Base-by-base conservation (phyloP, 2,888 invertebrate genomes). In the Lithophane semibrunnea region DNA sequence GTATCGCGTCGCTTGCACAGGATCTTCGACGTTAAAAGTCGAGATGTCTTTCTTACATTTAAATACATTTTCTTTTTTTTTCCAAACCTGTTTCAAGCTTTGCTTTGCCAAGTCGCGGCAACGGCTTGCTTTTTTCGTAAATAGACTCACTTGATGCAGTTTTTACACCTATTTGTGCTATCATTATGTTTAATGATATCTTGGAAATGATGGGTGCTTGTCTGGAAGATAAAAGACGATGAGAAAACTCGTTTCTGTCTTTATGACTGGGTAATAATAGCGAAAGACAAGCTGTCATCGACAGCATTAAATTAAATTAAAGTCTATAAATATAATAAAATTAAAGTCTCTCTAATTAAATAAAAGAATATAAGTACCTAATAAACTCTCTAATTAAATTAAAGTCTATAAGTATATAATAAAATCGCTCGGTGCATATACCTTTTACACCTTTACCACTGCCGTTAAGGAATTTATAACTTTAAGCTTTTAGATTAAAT, bases 31-130 rank as follows among this genome's bases (percentile, higher is more conserved):
- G n/a, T 79, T 70, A 69, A 69, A 73, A 21, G 24, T 18, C 63
- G 58, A 73, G 84, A 86, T 83, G 72, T 75, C 86, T 84, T 79
- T 83, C 79, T 86, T 83, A 79, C 79, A 79, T 86, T 83, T 79
- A 69, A 72, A 83, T 78, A 68, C 47, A 64, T 76, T 66, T 75
- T 60, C 56, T 68, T 68, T 73, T 83, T 29, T 83, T 86, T 70
- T 80, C n/a, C 21, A 52, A 84, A 83, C 86, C 64, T 49, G 83
- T 83, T 69, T 29, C 18, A 24, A 73, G 73, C 54, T 67, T 49
- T 68, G 52, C 64, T 71, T 49, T 63, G 68, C 24, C 2, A 47
- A 77, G 58, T 54, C 69, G 21, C 67, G 42, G 72, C 74, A 72
- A 70, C 70, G 60, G 60, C 56, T 74, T 44, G 54, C 61, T 60